Conservation (phyloP, 1,140 invertebrate species). For the Ganaspis sp. region DNA sequence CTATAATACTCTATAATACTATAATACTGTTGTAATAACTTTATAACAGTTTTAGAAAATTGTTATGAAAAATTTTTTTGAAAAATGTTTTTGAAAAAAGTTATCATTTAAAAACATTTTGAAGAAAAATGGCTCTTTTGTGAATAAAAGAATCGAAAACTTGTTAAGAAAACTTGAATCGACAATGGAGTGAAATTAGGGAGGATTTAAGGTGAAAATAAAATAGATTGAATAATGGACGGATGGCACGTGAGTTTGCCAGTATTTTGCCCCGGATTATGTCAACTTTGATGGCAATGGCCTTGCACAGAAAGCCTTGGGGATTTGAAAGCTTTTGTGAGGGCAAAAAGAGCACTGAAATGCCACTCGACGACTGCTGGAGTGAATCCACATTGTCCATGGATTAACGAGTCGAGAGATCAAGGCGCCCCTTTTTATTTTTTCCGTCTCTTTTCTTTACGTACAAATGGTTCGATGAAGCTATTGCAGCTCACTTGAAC, state of each 20-base stretch:
- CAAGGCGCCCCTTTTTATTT: not conserved
- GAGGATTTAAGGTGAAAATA: not conserved
- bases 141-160: too few relatives aligned
- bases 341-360: slow-evolving; percentile 2
- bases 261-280: slow-evolving; percentile 14
- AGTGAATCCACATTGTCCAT: slow-evolving; percentile 20
- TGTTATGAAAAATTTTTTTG: too few relatives aligned
- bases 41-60: too few relatives aligned
- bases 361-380: not conserved
- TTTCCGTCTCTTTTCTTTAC: not conserved
- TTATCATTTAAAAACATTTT: too few relatives aligned
- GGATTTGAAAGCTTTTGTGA: slow-evolving; percentile 9
- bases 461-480: slow-evolving; percentile 8
- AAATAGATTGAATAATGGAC: slow-evolving; percentile 5
- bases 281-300: slow-evolving; percentile 12
- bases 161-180: not conserved
- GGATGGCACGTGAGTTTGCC: slow-evolving; percentile 1
- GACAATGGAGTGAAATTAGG: not conserved
- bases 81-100: too few relatives aligned
- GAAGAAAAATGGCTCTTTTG: too few relatives aligned
- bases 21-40: too few relatives aligned
- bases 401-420: slow-evolving; percentile 22
- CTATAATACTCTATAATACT: too few relatives aligned
- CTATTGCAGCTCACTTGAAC: not conserved
- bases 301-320: not conserved